Base-by-base conservation (phyloP, 2,113 vertebrate genomes). In the Polypterus senegalus region DNA sequence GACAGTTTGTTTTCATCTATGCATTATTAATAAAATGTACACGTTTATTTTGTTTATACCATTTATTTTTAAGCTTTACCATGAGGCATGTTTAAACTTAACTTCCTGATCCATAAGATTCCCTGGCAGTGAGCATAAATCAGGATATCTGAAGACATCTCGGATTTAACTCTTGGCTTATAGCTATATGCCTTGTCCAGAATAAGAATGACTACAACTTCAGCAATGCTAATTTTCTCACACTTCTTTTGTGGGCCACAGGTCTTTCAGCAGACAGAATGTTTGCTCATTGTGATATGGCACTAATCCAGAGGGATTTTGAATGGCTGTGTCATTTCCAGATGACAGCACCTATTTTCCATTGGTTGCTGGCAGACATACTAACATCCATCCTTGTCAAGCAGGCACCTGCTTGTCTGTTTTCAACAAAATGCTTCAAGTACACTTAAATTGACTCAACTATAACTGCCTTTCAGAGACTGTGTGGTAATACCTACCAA, bases 301-400 rank as follows among this genome's bases (percentile, higher is more conserved):
- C 74, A 73, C 62, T 81, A 73, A 75, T 80, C 78, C 76, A 70
- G 64, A 74, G 76, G 73, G 81, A 81, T 73, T 81, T 63, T 52
- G 74, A 80, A 83, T 74, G 73, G 69, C 72, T 81, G 77, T 84
- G 81, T 81, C 81, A 78, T 80, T 82, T 82, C 79, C 77, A 81
- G 76, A 80, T 80, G 84, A 81, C 79, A 82, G 79, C 66, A 75
- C 65, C 73, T 78, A 78, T 82, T 82, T 84, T 79, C 75, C 63
- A 69, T 63, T 71, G 73, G 76, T 73, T 79, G 78, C 78, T 79
- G 69, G 71, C 71, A 72, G 72, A 72, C 59, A 65, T 60, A 72
- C 77, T 73, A 59, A 70, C 67, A 78, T 73, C 77, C 69, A 72
- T 82, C 76, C 78, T 67, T 78, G 77, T 81, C 77, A 83, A 57